Evolutionary conservation across 2,113 vertebrate genomes (phyloP).

Genomic region (Cyphomyrus plagiostoma): DNA sequence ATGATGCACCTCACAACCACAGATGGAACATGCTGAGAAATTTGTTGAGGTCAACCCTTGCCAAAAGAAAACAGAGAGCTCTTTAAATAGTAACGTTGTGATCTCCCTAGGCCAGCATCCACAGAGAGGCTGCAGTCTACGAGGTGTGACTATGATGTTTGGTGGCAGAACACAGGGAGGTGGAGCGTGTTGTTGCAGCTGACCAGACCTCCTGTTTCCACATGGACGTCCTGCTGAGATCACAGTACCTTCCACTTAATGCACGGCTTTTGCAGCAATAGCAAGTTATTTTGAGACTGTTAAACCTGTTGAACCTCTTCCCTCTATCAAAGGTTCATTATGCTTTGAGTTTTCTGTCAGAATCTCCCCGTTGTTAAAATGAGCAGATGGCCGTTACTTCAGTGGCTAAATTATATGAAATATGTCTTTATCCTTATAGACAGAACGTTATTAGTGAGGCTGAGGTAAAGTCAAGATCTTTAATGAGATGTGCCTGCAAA

Average conservation of each 20-base stretch:
- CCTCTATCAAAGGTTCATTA: neutral
- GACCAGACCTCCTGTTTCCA: conserved; percentile 13
- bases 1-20: neutral
- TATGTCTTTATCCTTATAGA: neutral
- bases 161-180: neutral
- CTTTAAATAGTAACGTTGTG: neutral
- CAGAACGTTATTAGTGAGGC: neutral
- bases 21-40: neutral
- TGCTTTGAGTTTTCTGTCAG: neutral
- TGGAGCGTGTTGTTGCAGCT: conserved; percentile 14
- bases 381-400: neutral
- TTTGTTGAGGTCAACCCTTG: neutral
- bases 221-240: neutral
- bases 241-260: conserved; percentile 1
- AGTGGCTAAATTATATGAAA: neutral
- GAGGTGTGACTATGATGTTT: conserved; percentile 12
- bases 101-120: neutral
- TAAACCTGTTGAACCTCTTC: neutral
- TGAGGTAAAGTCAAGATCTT: neutral
- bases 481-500: neutral
- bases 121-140: neutral
- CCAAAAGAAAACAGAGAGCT: neutral
- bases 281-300: conserved; percentile 8
- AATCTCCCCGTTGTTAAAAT: neutral
- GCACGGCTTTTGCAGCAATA: neutral